Evolutionary conservation across 2,797 vertebrate genomes (phyloP), one percentile per base, ranked within the genome.

Genomic region (Macrochelys suwanniensis): DNA sequence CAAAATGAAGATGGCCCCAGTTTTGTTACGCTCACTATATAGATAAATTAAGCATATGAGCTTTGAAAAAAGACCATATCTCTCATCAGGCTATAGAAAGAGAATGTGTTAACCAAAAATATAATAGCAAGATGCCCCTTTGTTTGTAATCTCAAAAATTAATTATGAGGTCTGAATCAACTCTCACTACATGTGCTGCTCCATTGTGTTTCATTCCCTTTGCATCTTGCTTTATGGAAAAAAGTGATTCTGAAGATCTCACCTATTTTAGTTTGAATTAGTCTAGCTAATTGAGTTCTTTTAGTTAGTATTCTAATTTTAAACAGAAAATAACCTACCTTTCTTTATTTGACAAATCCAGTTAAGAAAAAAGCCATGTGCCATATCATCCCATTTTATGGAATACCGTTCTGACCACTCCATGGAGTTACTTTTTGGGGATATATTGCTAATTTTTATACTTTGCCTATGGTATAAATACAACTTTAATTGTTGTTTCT

Each of bases 301-400:
- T 8, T 0, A 3, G 5, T 0, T 4, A 7, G 42, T 42, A 7
- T 74, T 4, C 42, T 31, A 54, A 21, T 54, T 4, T n/a, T 1
- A 53, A 15, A 4, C 2, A 6, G 68, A 10, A 47, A 31, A 0
- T 57, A 51, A 33, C n/a, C 56, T 1, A 8, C 23, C 45, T 17
- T 51, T 12, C 83, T 8, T 37, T 5, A 74, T 45, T 49, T 77
- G 74, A 49, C 13, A 77, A 28, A 49, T 31, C 15, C 12, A 77
- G 45, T 17, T 77, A 77, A 77, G 74, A 77, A 77, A 77, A 77
- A 31, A 77, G 49, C 1, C 26, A 49, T 17, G 28, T 28, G 45
- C 11, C 42, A 49, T 49, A 31, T 5, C 26, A 28, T 49, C 4
- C 26, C 45, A 49, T 49, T 77, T 28, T 28, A 77, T 77, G 45